Base-by-base conservation (phyloP, 1,140 invertebrate species). In the Drosophila fuyamai region DNA sequence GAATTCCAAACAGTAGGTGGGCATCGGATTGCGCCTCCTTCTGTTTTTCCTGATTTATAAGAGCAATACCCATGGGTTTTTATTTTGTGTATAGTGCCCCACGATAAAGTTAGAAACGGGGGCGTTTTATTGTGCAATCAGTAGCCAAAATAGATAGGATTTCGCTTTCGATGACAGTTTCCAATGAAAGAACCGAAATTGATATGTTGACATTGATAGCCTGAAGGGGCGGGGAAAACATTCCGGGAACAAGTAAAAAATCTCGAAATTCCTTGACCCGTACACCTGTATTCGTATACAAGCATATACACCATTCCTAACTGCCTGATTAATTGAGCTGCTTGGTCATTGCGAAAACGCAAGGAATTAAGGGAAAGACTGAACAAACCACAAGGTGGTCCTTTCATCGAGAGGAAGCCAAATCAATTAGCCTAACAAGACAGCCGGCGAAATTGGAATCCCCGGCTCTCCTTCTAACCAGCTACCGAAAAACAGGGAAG, bases 361-460 rank as follows among this genome's bases (percentile, higher is more conserved):
- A 7, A 44, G 38, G 13, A 70, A 67, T 40, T 38, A 70, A 48
- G 44, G 36, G 27, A 72, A 56, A 29, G 36, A 48, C 43, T 32
- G 27, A 51, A 16, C 50, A 23, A 79, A 65, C 60, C 57, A 43
- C 81, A 79, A 79, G 83, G 83, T 88, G 83, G 83, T 88, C 83
- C 53, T 47, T 13, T 10, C 10, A 16, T 48, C 59, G 56, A 55
- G 59, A 32, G 54, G 50, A 68, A 55, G 63, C 61, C 74, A 81
- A 89, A 76, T 89, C 84, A 89, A 89, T 89, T 89, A 89, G 84
- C 84, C 85, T 84, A 89, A 89, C 84, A 89, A 89, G 84, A 84
- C 85, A 84, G 54, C 77, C 74, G 71, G 77, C 57, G 67, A 43
- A 50, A 68, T 27, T 13, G 73, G 53, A 60, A 68, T 70, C 16